Conservation (phyloP, 2,113 vertebrate genomes). For the Rhinopomastus cyanomelas region DNA sequence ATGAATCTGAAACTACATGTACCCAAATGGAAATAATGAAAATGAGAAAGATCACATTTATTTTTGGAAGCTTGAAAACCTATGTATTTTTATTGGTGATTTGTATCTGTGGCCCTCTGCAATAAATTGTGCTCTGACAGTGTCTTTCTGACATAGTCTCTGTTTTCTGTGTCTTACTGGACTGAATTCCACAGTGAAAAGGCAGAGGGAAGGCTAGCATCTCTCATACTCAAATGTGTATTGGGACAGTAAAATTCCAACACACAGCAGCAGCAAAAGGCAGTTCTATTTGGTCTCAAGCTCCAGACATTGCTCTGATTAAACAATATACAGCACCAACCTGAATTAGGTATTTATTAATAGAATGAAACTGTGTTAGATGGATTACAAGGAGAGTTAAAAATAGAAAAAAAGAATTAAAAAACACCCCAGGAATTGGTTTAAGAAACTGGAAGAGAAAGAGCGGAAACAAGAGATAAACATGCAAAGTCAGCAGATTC, state of each 20-base stretch:
- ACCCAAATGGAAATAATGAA: not conserved
- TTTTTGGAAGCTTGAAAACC: not conserved
- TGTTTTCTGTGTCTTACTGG: not conserved
- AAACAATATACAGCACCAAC: not conserved
- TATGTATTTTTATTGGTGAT: not conserved
- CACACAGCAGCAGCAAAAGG: not conserved
- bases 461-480: not conserved
- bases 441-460: not conserved
- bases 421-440: not conserved
- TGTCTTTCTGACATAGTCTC: not conserved
- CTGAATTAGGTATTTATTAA: not conserved
- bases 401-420: not conserved
- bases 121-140: not conserved
- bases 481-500: not conserved
- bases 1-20: not conserved
- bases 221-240: not conserved
- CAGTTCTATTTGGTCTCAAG: not conserved
- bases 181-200: not conserved
- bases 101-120: not conserved
- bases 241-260: not conserved
- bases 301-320: not conserved
- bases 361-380: not conserved
- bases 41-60: not conserved
- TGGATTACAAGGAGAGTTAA: not conserved
- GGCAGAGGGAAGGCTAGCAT: not conserved